These are phyloP conservation scores for Malthinus flaveolus DNA, from an alignment of 2,888 invertebrate genomes.

Conservation along the genomic window DNA sequence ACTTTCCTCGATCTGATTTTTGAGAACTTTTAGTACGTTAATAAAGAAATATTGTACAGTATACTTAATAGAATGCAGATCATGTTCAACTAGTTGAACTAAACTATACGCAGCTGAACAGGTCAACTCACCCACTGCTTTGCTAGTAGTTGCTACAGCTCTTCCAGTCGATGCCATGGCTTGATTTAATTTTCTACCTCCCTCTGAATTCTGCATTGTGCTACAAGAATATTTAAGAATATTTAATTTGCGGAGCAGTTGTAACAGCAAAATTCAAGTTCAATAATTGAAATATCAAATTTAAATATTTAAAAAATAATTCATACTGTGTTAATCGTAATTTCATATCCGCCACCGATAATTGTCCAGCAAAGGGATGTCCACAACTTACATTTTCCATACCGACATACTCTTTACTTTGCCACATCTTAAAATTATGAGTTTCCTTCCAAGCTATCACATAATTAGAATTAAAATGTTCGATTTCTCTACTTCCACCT, in stretches of 20 bases:
- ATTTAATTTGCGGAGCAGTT: not conserved
- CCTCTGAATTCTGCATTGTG: constrained; percentile 92
- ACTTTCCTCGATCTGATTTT: no score
- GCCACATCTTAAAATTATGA: constrained; percentile 87
- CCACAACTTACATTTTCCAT: constrained; percentile 72
- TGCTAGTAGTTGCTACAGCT: constrained; percentile 80
- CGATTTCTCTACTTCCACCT: constrained; percentile 80
- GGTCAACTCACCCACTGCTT: constrained; percentile 65
- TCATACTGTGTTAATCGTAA: constrained; percentile 87
- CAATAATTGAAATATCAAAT: not conserved
- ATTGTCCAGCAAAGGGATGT: constrained; percentile 93
- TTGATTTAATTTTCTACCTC: constrained; percentile 90
- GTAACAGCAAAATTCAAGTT: not conserved
- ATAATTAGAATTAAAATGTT: constrained; percentile 86
- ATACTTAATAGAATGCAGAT: no score
- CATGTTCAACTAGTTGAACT: no score
- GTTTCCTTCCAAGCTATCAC: constrained; percentile 84
- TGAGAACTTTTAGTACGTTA: no score
- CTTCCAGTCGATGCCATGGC: constrained; percentile 90
- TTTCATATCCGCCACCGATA: constrained; percentile 94
- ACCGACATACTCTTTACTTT: constrained; percentile 65
- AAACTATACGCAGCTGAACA: no score
- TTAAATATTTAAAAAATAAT: constrained; percentile 2
- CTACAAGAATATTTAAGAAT: constrained; percentile 57
- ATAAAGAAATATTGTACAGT: no score